Base-by-base conservation (phyloP, 2,888 invertebrate species). In the Homarus gammarus region DNA sequence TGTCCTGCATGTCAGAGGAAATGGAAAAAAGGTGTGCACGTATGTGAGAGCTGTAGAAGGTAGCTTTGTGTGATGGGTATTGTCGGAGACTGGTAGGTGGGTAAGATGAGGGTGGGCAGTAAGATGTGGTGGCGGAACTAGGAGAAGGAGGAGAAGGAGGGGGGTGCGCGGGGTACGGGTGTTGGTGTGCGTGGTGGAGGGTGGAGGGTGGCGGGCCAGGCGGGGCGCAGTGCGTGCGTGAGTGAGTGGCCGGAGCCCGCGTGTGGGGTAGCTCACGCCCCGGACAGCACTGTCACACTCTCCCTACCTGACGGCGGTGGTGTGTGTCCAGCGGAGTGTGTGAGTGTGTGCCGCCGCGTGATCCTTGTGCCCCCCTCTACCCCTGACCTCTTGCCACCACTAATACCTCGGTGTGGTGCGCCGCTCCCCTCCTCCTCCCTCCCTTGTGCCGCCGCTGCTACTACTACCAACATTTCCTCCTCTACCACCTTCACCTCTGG, bases 151-250 rank as follows among this genome's bases (percentile, higher is more conserved):
- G n/a, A n/a, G n/a, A n/a, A 36, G 72, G 83, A 6, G 72, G 72
- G 49, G 51, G 12, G 36, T n/a, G 73, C 15, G 83, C 18, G 72
- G 27, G 70, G 68, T 44, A n/a, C 68, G 31, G 27, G 49, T 68
- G 68, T n/a, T 38, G 68, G 68, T 12, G 82, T 51, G 82, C 70
- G 68, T 36, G 44, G 44, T 36, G 83, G 70, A 70, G 44, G 73
- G 78, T 70, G 78, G 68, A 51, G 70, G 77, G 86, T 49, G 79
- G 27, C 49, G 33, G 36, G 85, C 18, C 31, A 44, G 86, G 78
- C 70, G 68, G 86, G 70, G 49, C 78, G 64, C 86, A 84, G 86
- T 86, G 78, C 78, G 85, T 78, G 85, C 86, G 77, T 86, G 79
- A 72, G 86, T 85, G 85, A 75, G 78, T 78, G 85, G 77, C 68